Conservation (phyloP, 2,113 vertebrate genomes). For the Phrynocephalus versicolor region DNA sequence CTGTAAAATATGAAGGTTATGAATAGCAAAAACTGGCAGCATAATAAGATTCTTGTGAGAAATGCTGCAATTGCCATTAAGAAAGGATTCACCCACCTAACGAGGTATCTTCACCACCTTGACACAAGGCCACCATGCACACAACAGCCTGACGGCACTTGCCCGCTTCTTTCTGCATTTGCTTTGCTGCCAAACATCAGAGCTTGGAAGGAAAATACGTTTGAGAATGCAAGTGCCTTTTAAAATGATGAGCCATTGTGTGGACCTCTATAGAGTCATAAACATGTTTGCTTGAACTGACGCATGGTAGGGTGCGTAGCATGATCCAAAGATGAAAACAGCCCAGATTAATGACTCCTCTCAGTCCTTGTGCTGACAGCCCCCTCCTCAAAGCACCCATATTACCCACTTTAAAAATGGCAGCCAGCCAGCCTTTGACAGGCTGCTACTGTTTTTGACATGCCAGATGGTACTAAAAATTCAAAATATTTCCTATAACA, state of each 20-base stretch:
- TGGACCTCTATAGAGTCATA: slow-evolving; percentile 35
- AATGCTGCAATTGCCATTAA: not conserved
- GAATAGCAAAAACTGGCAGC: not conserved
- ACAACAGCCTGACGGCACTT: not conserved
- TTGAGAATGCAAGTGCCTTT: slow-evolving; percentile 13
- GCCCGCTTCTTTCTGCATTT: not conserved
- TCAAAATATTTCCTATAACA: slow-evolving; percentile 80
- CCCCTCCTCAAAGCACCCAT: slow-evolving; percentile 62
- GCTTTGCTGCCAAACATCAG: not conserved
- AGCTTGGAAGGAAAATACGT: not conserved
- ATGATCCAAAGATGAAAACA: slow-evolving; percentile 46
- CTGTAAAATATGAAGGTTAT: not conserved
- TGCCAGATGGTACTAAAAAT: slow-evolving; percentile 84
- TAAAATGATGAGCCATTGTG: slow-evolving; percentile 34
- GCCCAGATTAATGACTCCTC: slow-evolving; percentile 57
- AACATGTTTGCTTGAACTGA: slow-evolving; percentile 60
- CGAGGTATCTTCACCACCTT: not conserved
- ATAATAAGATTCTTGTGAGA: not conserved
- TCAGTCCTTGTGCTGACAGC: slow-evolving; percentile 56
- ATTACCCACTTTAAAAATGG: slow-evolving; percentile 74
- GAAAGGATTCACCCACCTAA: fast-evolving
- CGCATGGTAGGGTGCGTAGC: slow-evolving; percentile 42
- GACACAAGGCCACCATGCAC: fast-evolving
- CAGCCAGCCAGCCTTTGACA: slow-evolving; percentile 69
- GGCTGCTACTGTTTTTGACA: slow-evolving; percentile 71